phyloP scores from a whole-genome alignment of 2,797 vertebrate genomes.

The Paramormyrops hopkinsi region DNA sequence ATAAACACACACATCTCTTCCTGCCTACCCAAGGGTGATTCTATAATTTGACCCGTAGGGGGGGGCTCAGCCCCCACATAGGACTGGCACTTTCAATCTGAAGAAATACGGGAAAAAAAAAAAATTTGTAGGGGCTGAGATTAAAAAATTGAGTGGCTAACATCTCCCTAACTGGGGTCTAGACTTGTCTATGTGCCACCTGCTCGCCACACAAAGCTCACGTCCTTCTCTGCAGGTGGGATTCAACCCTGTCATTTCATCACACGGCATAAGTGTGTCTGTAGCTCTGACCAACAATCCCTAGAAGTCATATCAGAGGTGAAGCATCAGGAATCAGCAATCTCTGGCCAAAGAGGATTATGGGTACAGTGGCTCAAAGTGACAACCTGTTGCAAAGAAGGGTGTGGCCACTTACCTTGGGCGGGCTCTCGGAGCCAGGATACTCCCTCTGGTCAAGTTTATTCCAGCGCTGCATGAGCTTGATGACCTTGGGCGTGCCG shows the following conservation, averaged over 20 bases:
- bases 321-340: not conserved
- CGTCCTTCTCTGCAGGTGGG: not conserved
- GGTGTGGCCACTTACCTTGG: constrained; percentile 69
- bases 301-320: not conserved
- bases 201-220: not conserved
- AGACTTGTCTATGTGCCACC: not conserved
- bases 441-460: constrained; percentile 98
- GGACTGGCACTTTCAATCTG: not conserved
- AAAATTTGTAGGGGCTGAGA: not conserved
- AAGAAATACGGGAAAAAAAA: not conserved
- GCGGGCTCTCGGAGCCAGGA: constrained; percentile 90
- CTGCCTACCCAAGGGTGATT: not conserved
- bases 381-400: not conserved
- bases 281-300: not conserved
- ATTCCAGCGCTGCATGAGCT: constrained; percentile 98
- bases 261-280: not conserved
- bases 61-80: not conserved
- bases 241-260: not conserved
- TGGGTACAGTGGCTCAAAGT: not conserved
- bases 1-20: not conserved
- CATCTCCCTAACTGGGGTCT: not conserved
- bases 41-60: not conserved
- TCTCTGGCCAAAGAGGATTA: not conserved
- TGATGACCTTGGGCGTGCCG: constrained; percentile 87
- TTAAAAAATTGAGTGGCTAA: not conserved